A percentile compares a stretch with the other conserved stretches of the same genome.
Conservation (phyloP, 1,140 invertebrate genomes). For the Anthonomus grandis region DNA sequence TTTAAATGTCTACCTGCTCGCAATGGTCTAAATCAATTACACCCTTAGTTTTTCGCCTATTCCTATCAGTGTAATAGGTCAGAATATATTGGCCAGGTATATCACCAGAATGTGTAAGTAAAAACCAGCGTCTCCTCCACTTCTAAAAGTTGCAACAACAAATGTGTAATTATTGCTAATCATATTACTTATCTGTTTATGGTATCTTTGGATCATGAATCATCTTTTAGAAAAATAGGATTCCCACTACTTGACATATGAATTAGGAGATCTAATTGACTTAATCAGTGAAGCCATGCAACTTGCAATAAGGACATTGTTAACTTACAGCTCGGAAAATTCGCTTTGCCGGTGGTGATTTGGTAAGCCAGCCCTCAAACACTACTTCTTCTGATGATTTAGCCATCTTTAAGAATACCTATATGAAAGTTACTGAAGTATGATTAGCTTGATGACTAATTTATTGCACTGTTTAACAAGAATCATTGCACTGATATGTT, state of each 20-base stretch:
- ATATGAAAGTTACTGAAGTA: not conserved
- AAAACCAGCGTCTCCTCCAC: constrained; percentile 93
- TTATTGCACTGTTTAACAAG: constrained; percentile 20
- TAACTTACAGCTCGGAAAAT: constrained; percentile 84
- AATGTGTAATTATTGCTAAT: constrained; percentile 24
- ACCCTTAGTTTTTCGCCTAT: constrained; percentile 83
- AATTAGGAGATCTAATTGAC: not conserved
- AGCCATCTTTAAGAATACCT: constrained; percentile 38
- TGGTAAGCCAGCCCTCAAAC: constrained; percentile 86
- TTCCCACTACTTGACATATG: constrained; percentile 7
- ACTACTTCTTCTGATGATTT: constrained; percentile 43
- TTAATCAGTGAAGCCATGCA: not conserved
- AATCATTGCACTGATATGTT: too few relatives aligned
- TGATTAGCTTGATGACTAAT: constrained; percentile 21
- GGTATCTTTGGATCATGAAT: constrained; percentile 36
- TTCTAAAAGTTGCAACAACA: constrained; percentile 61
- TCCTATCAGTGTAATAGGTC: constrained; percentile 88
- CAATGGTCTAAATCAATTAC: constrained; percentile 92
- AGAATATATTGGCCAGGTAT: constrained; percentile 90
- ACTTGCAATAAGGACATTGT: not conserved
- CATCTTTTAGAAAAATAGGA: constrained; percentile 32
- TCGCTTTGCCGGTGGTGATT: constrained; percentile 84
- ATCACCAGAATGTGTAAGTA: constrained; percentile 82
- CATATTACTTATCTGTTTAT: constrained; percentile 27
- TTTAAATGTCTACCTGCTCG: constrained; percentile 89